These are phyloP conservation scores for Hippasteria phrygiana DNA, from an alignment of 53 echinoderm and acorn worm genomes.

Conservation along the genomic window DNA sequence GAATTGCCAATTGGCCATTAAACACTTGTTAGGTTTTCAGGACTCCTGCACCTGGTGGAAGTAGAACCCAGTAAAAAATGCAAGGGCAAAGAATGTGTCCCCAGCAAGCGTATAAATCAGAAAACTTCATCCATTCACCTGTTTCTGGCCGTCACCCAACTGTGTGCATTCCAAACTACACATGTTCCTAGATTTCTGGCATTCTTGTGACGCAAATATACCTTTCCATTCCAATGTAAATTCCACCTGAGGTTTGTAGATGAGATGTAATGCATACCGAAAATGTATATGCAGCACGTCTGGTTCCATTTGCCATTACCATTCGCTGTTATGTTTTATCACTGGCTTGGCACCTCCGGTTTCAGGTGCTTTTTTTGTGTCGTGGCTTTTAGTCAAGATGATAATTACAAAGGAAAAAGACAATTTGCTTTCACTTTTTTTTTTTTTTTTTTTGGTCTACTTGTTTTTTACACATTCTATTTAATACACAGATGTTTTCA, in stretches of 20 bases:
- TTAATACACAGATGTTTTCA: no score
- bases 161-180: not conserved
- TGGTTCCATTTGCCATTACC: no score
- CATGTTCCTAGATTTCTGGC: conserved; percentile 28
- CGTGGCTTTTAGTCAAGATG: no score
- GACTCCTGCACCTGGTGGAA: not conserved
- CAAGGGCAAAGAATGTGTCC: not conserved
- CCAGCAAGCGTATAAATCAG: not conserved
- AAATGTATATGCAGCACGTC: no score
- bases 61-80: not conserved
- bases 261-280: not conserved
- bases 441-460: no score
- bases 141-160: conserved; percentile 13
- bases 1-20: not conserved
- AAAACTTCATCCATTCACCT: conserved; percentile 20
- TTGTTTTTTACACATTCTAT: no score
- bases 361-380: no score
- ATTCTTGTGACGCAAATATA: conserved; percentile 1
- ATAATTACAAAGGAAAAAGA: no score
- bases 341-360: no score
- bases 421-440: no score
- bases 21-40: conserved; percentile 6
- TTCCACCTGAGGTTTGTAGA: not conserved
- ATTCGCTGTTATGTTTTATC: no score
- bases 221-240: not conserved